These are phyloP conservation scores for Pissodes strobi DNA, from an alignment of 1,140 invertebrate genomes.

Conservation along the genomic window DNA sequence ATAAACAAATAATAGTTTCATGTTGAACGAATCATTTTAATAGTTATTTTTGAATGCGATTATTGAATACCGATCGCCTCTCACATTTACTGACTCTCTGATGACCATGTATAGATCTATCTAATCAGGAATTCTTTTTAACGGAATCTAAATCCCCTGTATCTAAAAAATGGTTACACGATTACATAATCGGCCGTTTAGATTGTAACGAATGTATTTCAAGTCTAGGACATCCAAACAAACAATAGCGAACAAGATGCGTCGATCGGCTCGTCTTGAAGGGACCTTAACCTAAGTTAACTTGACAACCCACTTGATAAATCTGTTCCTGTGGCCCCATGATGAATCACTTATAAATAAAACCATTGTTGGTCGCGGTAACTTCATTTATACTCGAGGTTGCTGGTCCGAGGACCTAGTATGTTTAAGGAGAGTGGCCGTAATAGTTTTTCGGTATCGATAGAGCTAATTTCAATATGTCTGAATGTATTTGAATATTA, in stretches of 20 bases:
- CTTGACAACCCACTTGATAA: slow-evolving; percentile 38
- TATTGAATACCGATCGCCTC: no score
- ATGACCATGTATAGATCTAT: no score
- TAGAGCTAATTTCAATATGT: no score
- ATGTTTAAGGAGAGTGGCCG: not conserved
- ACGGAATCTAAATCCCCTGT: no score
- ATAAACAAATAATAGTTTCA: no score
- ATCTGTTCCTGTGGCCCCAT: slow-evolving; percentile 33
- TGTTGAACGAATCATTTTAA: no score
- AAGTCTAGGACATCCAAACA: slow-evolving; percentile 19
- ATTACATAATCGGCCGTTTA: slow-evolving; percentile 23
- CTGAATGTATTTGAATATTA: no score
- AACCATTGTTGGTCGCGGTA: slow-evolving; percentile 33
- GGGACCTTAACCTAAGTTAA: slow-evolving; percentile 38
- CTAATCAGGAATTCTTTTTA: no score
- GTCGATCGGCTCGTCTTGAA: slow-evolving; percentile 25
- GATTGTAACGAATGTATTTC: slow-evolving; percentile 22
- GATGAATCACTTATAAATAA: slow-evolving; percentile 41
- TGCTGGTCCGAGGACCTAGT: not conserved
- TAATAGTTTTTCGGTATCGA: not conserved
- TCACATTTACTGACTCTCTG: no score
- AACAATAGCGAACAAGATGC: slow-evolving; percentile 31
- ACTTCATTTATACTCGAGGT: slow-evolving; percentile 33
- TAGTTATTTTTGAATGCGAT: no score
- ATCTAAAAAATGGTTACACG: no score